phyloP scores from a whole-genome alignment of 1,140 invertebrate species.

The Goniozus legneri region DNA sequence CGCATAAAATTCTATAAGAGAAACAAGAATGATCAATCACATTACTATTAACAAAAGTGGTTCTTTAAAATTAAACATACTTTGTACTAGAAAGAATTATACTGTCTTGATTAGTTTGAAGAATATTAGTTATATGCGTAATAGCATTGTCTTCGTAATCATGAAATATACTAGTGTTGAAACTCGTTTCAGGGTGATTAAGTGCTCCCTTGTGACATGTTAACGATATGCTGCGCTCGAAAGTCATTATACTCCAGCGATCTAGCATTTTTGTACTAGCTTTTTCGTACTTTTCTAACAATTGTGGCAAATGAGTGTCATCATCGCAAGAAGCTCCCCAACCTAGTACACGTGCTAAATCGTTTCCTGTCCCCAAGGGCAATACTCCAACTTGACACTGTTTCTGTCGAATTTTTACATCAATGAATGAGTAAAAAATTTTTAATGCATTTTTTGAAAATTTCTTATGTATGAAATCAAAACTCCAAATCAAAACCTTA shows the following conservation, averaged over 20 bases:
- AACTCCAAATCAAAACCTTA: constrained; percentile 2
- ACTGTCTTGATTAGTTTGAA: constrained; percentile 79
- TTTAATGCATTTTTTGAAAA: constrained; percentile 1
- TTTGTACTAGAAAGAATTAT: constrained; percentile 74
- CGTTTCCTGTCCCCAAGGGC: constrained; percentile 93
- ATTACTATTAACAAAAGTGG: constrained; percentile 7
- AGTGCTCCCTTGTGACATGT: constrained; percentile 57
- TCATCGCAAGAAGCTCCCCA: constrained; percentile 95
- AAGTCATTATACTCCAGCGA: constrained; percentile 93
- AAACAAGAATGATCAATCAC: not conserved
- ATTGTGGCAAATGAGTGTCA: constrained; percentile 86
- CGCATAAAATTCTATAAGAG: constrained; percentile 63
- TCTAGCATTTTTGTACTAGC: constrained; percentile 95
- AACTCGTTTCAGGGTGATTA: constrained; percentile 52
- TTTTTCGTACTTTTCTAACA: constrained; percentile 90
- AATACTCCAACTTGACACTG: constrained; percentile 90
- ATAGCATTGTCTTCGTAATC: constrained; percentile 79
- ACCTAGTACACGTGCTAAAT: constrained; percentile 89
- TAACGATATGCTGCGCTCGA: constrained; percentile 69
- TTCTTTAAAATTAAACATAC: constrained; percentile 38
- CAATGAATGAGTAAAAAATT: constrained; percentile 1
- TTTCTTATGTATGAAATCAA: too few relatives aligned
- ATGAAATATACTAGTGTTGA: constrained; percentile 53
- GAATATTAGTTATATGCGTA: constrained; percentile 79
- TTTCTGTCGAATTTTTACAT: constrained; percentile 58